phyloP scores from a whole-genome alignment of 30 jellyfish, hydroid and myxozoan species.

The Haliclystus octoradiatus region DNA sequence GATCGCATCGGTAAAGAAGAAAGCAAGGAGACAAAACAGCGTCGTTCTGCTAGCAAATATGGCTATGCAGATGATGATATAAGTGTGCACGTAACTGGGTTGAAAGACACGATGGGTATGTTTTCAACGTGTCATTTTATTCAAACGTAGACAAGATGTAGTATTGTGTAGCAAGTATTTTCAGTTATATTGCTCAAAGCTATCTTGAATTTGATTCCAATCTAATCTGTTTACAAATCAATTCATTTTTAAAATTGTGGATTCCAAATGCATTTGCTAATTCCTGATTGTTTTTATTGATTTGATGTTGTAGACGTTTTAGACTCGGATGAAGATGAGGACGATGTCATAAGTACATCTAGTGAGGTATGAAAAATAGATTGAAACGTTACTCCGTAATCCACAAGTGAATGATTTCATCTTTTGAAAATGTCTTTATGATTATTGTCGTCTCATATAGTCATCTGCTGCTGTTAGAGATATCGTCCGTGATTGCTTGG shows the following conservation, averaged over 20 bases:
- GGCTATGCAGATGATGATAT: constrained; percentile 30
- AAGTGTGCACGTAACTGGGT: constrained; percentile 70
- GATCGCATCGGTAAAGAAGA: constrained; percentile 17
- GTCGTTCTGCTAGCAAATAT: not conserved
- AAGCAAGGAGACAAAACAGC: not conserved
- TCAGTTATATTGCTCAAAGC: no score
- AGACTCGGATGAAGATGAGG: constrained; percentile 94
- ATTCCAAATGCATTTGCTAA: no score
- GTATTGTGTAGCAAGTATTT: no score
- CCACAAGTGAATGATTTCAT: not conserved
- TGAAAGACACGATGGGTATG: constrained; percentile 89
- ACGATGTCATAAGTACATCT: constrained; percentile 65
- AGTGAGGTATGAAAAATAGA: constrained; percentile 56
- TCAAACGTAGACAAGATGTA: no score
- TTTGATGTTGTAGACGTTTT: constrained; percentile 55
- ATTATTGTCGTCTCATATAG: not conserved
- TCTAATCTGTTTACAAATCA: no score
- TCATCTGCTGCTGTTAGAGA: constrained; percentile 92
- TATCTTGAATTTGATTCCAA: no score
- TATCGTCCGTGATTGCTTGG: constrained; percentile 93
- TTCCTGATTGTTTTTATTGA: no score
- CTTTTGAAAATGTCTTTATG: not conserved
- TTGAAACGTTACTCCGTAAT: not conserved
- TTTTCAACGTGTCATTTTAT: not conserved
- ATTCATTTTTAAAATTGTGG: no score